These are phyloP conservation scores for Pelagia noctiluca DNA, from an alignment of 30 jellyfish, hydroid and myxozoan species.

Conservation along the genomic window DNA sequence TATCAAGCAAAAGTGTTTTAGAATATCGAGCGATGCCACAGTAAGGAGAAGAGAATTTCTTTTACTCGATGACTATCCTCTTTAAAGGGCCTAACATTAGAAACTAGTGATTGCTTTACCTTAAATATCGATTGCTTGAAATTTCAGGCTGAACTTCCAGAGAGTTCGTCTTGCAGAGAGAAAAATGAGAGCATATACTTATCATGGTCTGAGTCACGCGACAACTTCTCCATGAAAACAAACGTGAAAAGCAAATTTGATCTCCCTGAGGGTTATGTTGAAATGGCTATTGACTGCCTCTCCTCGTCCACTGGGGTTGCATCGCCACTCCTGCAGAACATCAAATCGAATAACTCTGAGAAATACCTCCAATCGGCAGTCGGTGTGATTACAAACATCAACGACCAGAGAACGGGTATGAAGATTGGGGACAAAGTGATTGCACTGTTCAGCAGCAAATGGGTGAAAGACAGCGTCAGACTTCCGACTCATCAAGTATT, in stretches of 20 bases:
- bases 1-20: too few species aligned
- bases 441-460: slow-evolving; percentile 47
- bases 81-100: too few species aligned
- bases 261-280: slow-evolving; percentile 23
- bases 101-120: too few species aligned
- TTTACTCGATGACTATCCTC: too few species aligned
- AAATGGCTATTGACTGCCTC: slow-evolving; percentile 10
- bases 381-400: slow-evolving; percentile 17
- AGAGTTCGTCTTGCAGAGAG: too few species aligned
- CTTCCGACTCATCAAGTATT: slow-evolving; percentile 17
- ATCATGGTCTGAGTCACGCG: slow-evolving; percentile 43
- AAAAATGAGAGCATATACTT: slow-evolving; percentile 25
- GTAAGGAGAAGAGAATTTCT: too few species aligned
- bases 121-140: not conserved
- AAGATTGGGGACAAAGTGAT: slow-evolving; percentile 46
- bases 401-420: slow-evolving; percentile 7
- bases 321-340: slow-evolving; percentile 33
- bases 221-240: slow-evolving; percentile 27
- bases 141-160: not conserved
- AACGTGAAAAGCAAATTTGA: not conserved
- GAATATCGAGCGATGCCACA: too few species aligned
- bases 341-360: slow-evolving; percentile 2
- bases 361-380: slow-evolving; percentile 40
- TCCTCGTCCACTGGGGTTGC: slow-evolving; percentile 52
- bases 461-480: slow-evolving; percentile 43